Evolutionary conservation across 1,140 invertebrate genomes (phyloP).

Genomic region (Phenacoccus solenopsis): DNA sequence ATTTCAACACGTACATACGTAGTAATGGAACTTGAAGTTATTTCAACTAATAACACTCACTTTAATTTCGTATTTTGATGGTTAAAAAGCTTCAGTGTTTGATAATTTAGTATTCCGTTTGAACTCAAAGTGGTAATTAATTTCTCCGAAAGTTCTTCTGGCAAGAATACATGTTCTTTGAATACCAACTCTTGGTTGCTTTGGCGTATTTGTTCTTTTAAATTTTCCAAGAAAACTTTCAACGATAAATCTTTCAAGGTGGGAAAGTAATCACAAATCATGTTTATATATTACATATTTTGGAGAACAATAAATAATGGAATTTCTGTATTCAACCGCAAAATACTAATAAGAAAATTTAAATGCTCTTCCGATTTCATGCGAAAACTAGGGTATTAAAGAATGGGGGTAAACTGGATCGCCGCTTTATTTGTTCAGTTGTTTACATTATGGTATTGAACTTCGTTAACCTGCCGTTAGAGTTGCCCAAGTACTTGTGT

Average conservation of each 20-base stretch:
- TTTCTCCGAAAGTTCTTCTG: background rate
- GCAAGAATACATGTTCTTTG: background rate
- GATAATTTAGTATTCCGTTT: conserved; percentile 39
- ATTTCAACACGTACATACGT: conserved; percentile 4
- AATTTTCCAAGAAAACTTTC: background rate
- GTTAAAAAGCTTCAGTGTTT: conserved; percentile 51
- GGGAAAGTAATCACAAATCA: background rate
- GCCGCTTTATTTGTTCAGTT: no score
- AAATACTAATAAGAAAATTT: no score
- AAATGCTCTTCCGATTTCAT: no score
- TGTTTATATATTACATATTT: no score
- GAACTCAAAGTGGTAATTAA: background rate
- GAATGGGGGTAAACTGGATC: no score
- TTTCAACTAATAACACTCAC: conserved; percentile 28
- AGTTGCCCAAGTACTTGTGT: no score
- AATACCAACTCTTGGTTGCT: background rate
- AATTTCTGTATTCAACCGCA: no score
- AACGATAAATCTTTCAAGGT: background rate
- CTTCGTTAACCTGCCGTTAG: no score
- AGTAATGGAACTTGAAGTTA: conserved; percentile 17
- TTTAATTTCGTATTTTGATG: conserved; percentile 48
- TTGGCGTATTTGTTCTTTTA: background rate
- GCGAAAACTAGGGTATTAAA: no score
- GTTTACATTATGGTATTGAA: no score
- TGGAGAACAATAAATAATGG: no score